phyloP scores from a whole-genome alignment of 1,140 invertebrate species.

The Tetramorium alpestre region DNA sequence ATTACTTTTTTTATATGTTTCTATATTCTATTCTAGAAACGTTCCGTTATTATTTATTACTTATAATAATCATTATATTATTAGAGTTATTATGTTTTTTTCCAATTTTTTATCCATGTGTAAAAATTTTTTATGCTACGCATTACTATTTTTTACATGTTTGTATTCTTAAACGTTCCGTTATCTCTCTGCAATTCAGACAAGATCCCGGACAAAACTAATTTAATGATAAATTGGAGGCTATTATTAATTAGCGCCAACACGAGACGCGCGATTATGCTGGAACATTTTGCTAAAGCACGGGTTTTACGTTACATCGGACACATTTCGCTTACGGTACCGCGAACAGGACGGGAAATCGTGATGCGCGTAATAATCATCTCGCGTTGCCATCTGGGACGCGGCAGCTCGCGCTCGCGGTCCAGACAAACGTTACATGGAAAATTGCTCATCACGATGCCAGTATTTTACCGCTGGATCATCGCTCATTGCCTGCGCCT shows the following conservation, averaged over 20 bases:
- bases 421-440: constrained; percentile 23
- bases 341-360: constrained; percentile 20
- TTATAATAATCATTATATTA: too few relatives aligned
- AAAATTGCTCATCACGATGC: constrained; percentile 48
- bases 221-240: constrained; percentile 40
- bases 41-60: too few relatives aligned
- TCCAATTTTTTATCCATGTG: not conserved
- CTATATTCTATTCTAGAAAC: too few relatives aligned
- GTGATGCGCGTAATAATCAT: constrained; percentile 52
- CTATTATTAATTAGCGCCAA: constrained; percentile 28
- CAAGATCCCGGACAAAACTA: not conserved
- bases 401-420: constrained; percentile 15
- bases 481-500: not conserved
- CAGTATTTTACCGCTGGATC: constrained; percentile 29
- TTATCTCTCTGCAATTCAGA: not conserved
- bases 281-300: not conserved
- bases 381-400: constrained; percentile 54
- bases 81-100: not conserved
- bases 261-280: constrained; percentile 11
- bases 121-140: not conserved
- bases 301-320: constrained; percentile 20
- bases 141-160: not conserved
- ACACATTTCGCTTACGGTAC: constrained; percentile 51
- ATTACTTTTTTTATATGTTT: not conserved
- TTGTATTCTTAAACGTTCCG: too few relatives aligned